phyloP scores from a whole-genome alignment of 2,797 vertebrate species.

The Vultur gryphus region DNA sequence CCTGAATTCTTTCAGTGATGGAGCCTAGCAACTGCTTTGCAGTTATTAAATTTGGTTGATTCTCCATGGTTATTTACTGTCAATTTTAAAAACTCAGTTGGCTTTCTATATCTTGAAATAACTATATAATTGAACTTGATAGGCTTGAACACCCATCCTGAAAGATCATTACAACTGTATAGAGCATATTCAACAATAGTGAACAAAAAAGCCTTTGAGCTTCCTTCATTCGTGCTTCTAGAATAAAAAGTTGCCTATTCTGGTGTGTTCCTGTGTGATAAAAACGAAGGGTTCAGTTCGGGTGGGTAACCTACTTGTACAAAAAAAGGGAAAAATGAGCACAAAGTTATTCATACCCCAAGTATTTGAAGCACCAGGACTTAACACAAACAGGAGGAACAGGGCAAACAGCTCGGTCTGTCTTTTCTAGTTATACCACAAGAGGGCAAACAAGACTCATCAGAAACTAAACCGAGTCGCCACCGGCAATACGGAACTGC shows the following conservation, averaged over 20 bases:
- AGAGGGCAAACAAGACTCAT: constrained; percentile 49
- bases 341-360: fast-evolving
- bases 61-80: not conserved
- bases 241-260: not conserved
- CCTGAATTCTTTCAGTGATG: not conserved
- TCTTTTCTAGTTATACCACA: not conserved
- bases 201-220: not conserved
- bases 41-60: not conserved
- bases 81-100: not conserved
- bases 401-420: not conserved
- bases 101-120: not conserved
- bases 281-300: not conserved
- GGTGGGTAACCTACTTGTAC: too few species aligned
- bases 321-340: too few species aligned
- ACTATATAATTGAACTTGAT: not conserved
- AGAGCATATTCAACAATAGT: not conserved
- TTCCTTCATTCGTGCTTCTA: not conserved
- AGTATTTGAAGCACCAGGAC: not conserved
- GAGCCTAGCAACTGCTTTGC: not conserved
- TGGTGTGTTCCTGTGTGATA: not conserved
- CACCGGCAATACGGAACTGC: fast-evolving
- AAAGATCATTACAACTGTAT: not conserved
- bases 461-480: not conserved
- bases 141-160: not conserved
- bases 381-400: not conserved